A percentile compares a stretch with the other conserved stretches of the same genome.
Conservation (phyloP, 2,888 invertebrate genomes). For the Chouioia cunea region DNA sequence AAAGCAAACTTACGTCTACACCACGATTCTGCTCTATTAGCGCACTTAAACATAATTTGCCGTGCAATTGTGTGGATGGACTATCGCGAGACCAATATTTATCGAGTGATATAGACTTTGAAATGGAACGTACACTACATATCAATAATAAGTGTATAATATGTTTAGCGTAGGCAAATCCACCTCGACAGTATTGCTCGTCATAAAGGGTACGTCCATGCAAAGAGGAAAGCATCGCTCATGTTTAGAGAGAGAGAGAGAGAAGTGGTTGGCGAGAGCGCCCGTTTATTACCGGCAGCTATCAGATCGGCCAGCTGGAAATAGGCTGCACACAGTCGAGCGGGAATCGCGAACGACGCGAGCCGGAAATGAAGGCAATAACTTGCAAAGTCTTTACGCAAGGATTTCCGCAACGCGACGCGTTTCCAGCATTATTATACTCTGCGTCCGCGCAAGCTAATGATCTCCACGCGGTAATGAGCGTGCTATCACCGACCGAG, state of each 20-base stretch:
- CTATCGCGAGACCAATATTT: too few species aligned
- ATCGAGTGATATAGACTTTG: too few species aligned
- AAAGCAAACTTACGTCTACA: too few species aligned
- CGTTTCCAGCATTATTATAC: not conserved
- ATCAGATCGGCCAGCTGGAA: constrained; percentile 21
- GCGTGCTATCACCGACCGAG: not conserved
- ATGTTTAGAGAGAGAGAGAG: constrained; percentile 27
- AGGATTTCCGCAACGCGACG: not conserved
- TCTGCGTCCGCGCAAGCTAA: not conserved
- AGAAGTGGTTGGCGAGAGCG: constrained; percentile 6
- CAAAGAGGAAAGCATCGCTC: constrained; percentile 28
- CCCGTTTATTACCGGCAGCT: constrained; percentile 5
- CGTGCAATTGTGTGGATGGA: too few species aligned
- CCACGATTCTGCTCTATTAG: too few species aligned
- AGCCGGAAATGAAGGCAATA: constrained; percentile 9
- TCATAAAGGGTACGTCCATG: not conserved
- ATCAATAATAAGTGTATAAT: too few species aligned
- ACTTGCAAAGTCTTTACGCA: constrained; percentile 23
- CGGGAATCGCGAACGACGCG: not conserved
- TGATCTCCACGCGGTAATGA: constrained; percentile 4
- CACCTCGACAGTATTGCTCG: too few species aligned
- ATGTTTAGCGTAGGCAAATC: too few species aligned
- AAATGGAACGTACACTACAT: too few species aligned
- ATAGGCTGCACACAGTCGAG: constrained; percentile 1
- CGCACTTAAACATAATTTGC: too few species aligned